Base-by-base conservation (phyloP, 2,113 vertebrate genomes). In the Halichoeres trimaculatus region DNA sequence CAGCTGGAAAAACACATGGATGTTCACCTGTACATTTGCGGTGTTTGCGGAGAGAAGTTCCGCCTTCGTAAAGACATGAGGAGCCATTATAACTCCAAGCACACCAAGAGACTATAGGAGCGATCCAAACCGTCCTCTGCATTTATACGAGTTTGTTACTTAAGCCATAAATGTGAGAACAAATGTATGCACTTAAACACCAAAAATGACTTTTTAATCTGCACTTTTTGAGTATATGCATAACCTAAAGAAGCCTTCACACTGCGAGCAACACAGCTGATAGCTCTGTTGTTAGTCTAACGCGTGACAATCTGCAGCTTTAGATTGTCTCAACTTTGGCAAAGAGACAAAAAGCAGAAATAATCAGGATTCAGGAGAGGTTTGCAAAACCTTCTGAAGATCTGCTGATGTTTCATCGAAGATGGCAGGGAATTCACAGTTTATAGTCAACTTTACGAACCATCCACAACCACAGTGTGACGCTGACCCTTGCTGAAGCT, bases 21-120 rank as follows among this genome's bases (percentile, higher is more conserved):
- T 90, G 96, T 97, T 81, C 98, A 99, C 89, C 95, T 99, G 84
- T 99, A 99, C 91, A 96, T 97, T 88, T 99, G 98, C 74, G 96
- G 96, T 59, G 96, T 98, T 81, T 99, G 98, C 56, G 98, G 98
- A 57, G 97, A 98, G 91, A 99, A 99, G 91, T 99, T 99, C 94
- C 97, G 98, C 85, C 95, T 99, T 67, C 96, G 97, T 73, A 99
- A 99, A 90, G 98, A 99, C 95, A 98, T 99, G 96, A 94, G 97
- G 88, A 96, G 96, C 90, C 98, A 99, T 91, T 98, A 99, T 92
- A 98, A 98, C 93, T 94, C 96, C 89, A 97, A 96, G 85, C 98
- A 99, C 95, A 96, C 97, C 93, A 98, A 96, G 95, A 96, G 93
- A 85, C 89, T 94, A 58, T 94, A 90, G 88, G 48, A 47, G 0